These are phyloP conservation scores for Dufourea novaeangliae DNA, from an alignment of 1,140 invertebrate genomes.

Conservation along the genomic window DNA sequence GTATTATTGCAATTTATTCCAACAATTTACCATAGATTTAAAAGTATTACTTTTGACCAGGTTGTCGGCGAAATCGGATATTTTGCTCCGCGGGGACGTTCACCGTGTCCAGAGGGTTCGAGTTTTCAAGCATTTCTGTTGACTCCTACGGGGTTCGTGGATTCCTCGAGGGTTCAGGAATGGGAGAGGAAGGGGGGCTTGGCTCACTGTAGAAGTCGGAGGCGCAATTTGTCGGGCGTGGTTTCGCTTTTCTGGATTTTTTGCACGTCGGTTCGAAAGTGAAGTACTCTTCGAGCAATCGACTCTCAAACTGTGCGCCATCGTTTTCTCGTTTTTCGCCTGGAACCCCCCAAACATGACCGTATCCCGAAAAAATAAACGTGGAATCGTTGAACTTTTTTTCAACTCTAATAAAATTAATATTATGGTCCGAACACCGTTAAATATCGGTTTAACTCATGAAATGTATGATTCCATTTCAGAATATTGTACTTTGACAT, in stretches of 20 bases:
- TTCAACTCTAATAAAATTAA: no score
- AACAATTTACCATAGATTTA: no score
- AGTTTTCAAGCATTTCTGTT: constrained; percentile 37
- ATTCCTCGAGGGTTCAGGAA: no score
- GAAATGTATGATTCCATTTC: no score
- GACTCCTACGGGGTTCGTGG: constrained; percentile 48
- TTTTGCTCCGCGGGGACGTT: constrained; percentile 20
- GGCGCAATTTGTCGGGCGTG: constrained; percentile 57
- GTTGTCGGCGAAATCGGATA: not conserved
- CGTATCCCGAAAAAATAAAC: no score
- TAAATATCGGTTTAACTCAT: no score
- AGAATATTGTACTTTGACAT: no score
- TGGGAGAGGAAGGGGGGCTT: not conserved
- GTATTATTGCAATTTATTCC: no score
- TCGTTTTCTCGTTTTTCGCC: not conserved
- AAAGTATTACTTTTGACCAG: no score
- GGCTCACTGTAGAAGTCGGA: constrained; percentile 9
- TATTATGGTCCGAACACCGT: no score
- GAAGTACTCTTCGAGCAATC: constrained; percentile 36
- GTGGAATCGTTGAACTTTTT: no score
- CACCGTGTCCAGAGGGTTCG: constrained; percentile 30
- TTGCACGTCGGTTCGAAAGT: constrained; percentile 5
- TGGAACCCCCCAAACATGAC: no score
- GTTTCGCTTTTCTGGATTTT: constrained; percentile 39
- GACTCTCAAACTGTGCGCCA: not conserved